These are phyloP conservation scores for Mesocricetus auratus DNA, from an alignment of 2,113 vertebrate species.

Conservation along the genomic window DNA sequence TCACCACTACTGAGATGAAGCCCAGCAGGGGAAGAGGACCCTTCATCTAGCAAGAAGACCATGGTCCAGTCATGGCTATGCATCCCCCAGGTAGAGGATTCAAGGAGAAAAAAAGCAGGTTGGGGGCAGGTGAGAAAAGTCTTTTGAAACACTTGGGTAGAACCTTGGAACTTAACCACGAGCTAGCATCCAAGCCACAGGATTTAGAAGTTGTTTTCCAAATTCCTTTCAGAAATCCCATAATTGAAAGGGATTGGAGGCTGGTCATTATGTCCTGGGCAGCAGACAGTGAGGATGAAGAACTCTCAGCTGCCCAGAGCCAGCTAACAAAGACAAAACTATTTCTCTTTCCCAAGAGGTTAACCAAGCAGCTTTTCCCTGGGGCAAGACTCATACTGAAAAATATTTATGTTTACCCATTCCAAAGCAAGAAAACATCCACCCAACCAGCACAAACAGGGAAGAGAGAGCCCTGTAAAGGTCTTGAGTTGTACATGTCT, in stretches of 20 bases:
- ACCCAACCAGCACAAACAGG: background rate
- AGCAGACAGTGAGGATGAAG: slow-evolving; percentile 58
- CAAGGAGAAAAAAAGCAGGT: background rate
- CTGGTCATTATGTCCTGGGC: slow-evolving; percentile 57
- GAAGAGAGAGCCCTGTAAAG: background rate
- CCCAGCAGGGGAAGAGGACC: background rate
- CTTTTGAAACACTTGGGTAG: background rate
- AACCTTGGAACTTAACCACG: background rate
- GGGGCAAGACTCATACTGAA: background rate
- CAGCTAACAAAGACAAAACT: slow-evolving; percentile 52
- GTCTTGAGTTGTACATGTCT: background rate
- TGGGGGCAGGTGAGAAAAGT: background rate
- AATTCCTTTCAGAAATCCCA: slow-evolving; percentile 77
- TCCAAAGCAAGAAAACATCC: background rate
- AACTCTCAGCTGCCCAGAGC: slow-evolving; percentile 62
- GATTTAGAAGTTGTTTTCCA: slow-evolving; percentile 65
- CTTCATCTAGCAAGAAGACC: background rate
- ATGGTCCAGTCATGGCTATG: background rate
- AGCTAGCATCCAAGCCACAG: slow-evolving; percentile 47
- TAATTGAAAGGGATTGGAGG: slow-evolving; percentile 70
- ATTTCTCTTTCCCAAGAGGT: slow-evolving; percentile 23
- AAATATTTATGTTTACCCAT: background rate
- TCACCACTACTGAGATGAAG: background rate
- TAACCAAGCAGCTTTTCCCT: background rate
- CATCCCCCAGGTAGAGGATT: background rate